Evolutionary conservation across 2,113 vertebrate genomes (phyloP), one percentile per base, ranked within the genome.

Genomic region (Gallinago paraguaiae): DNA sequence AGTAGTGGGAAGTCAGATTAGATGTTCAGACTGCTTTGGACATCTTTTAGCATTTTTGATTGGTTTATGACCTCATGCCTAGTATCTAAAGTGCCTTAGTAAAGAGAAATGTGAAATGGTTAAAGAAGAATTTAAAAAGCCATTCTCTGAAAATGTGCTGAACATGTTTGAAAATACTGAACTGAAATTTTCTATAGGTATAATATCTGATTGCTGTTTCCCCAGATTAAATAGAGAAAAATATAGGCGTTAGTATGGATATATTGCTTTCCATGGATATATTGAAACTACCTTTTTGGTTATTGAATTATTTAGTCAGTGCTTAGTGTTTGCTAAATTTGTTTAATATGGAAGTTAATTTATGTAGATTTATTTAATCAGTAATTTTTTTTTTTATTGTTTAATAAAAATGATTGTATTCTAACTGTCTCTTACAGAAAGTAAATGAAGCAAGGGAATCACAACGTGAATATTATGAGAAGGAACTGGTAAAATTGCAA

Each of bases 371-470:
- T 80, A 22, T 81, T 22, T 64, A 0, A 56, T 50, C 24, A 37
- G 43, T 82, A 60, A 45, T 33, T 4, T 18, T 88, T 88, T 71
- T 71, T 76, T 31, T n/a, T 75, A 80, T 35, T 2, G 5, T 35
- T 75, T 68, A 48, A 39, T 50, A 77, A 51, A 74, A 50, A 39
- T 74, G 1, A 39, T 45, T 70, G 4, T 53, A 63, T 57, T 84
- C 82, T 71, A 87, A 87, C 37, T 95, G 25, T 82, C 79, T 96
- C 88, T 92, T 95, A 68, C 23, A 99, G 99, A 98, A 98, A 84
- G 98, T 99, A 94, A 98, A 97, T 37, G 99, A 99, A 95, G 99
- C 99, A 97, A 99, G 99, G 95, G 97, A 97, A 93, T 97, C 97
- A 31, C 98, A 98, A 43, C 97, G 97, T 93, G 98, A 98, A 64